These are phyloP conservation scores for Papilio aristodemus DNA, from an alignment of 1,140 invertebrate genomes.

Conservation along the genomic window DNA sequence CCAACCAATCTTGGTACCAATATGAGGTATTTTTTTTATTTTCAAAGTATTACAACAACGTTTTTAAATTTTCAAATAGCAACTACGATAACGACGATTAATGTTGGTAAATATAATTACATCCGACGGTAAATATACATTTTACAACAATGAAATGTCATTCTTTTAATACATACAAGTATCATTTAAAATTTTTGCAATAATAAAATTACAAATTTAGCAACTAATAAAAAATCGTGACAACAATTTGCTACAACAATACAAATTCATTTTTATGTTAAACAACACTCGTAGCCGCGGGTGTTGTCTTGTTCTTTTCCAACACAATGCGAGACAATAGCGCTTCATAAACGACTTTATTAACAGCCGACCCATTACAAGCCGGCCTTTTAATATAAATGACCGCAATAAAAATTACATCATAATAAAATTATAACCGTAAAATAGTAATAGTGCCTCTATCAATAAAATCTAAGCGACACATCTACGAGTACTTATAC, in stretches of 20 bases:
- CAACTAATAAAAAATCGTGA: background rate
- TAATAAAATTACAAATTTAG: background rate
- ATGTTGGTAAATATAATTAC: no score
- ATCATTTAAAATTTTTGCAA: no score
- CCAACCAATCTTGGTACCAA: no score
- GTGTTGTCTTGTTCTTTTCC: background rate
- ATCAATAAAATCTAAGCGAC: conserved; percentile 22
- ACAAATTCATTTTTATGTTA: background rate
- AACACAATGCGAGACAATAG: conserved; percentile 10
- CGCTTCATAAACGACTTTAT: conserved; percentile 5
- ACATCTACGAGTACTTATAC: background rate
- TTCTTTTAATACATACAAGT: background rate
- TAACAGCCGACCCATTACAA: conserved; percentile 27
- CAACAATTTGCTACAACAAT: background rate
- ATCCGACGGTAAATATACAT: no score
- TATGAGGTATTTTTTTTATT: no score
- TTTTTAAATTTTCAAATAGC: no score
- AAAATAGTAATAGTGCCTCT: conserved; percentile 33
- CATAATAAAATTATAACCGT: conserved; percentile 42
- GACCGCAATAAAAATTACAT: conserved; percentile 33
- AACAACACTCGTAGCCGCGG: background rate
- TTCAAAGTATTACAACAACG: no score
- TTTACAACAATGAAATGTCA: no score
- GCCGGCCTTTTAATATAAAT: conserved; percentile 9
- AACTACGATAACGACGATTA: no score